These are phyloP conservation scores for Xenopus laevis DNA, from an alignment of 2,113 vertebrate species.

Conservation along the genomic window DNA sequence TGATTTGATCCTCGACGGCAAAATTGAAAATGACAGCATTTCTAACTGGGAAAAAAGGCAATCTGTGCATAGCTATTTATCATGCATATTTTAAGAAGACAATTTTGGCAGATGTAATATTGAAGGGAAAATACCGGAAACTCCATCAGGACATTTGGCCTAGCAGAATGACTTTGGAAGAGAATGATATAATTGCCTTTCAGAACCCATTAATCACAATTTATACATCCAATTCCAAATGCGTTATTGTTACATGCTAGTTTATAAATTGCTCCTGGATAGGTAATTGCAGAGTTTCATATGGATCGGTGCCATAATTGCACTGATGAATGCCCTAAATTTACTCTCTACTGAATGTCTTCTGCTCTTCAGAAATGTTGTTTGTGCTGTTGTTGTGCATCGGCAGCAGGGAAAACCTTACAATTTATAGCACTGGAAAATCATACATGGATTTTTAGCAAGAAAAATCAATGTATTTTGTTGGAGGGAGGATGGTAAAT, in stretches of 20 bases:
- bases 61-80: constrained; percentile 35
- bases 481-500: too few species aligned
- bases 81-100: constrained; percentile 38
- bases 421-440: too few species aligned
- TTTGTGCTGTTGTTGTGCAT: too few species aligned
- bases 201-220: constrained; percentile 57
- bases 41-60: constrained; percentile 20
- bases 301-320: constrained; percentile 15
- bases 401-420: too few species aligned
- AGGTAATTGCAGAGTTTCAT: constrained; percentile 36
- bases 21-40: constrained; percentile 30
- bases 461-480: too few species aligned
- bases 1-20: not conserved
- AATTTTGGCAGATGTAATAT: constrained; percentile 39
- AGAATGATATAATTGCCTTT: constrained; percentile 43
- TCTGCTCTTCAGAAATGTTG: too few species aligned
- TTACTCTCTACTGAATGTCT: not conserved
- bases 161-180: constrained; percentile 35
- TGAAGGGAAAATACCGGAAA: constrained; percentile 36
- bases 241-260: constrained; percentile 32
- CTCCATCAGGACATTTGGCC: constrained; percentile 27
- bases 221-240: constrained; percentile 37
- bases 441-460: too few species aligned
- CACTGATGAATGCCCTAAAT: constrained; percentile 9
- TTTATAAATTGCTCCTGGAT: constrained; percentile 21